Base-by-base conservation (phyloP, 1,140 invertebrate species). In the Ptiloglossa arizonensis region DNA sequence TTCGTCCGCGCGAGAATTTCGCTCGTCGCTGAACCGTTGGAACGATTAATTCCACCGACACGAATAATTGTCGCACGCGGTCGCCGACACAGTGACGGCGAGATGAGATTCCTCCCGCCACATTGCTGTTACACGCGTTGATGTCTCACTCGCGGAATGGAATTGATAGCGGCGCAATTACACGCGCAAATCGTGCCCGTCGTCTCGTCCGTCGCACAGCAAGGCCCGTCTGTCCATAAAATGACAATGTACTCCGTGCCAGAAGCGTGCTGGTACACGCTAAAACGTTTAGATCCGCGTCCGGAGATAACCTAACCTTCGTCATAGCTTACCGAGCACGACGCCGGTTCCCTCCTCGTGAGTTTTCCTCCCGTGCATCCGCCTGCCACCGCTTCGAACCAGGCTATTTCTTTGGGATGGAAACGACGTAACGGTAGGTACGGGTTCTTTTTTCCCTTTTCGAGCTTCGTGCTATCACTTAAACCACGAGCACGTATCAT, bases 291-390 rank as follows among this genome's bases (percentile, higher is more conserved):
- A 91, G 90, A 91, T 91, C 87, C 87, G 78, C 81, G 82, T 79
- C 82, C 78, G 72, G 79, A 91, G 89, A 91, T 91, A 91, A 87
- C 81, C 84, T 89, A 90, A 91, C 90, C 89, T 90, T 90, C 90
- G 90, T 91, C 89, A 90, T 90, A 91, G 89, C 86, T 90, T 90
- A 88, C 90, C 89, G 85, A 90, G 90, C 90, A 85, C 89, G 87
- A 90, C 88, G 89, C 88, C 89, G 87, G 29, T 60, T 29, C 52
- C 56, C 57, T 71, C 52, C 66, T 52, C 52, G 22, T 17, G 44
- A 50, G 46, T 64, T 69, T 78, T 72, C 59, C 67, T 46, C 57
- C 66, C n/a, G 27, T 38, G 57, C n/a, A 57, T 46, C 63, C 56
- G 66, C 66, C 29, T 59, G 38, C 52, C 63, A 27, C 19, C 35